These are phyloP conservation scores for Temnothorax ravouxi DNA, from an alignment of 2,888 invertebrate species.

Conservation along the genomic window DNA sequence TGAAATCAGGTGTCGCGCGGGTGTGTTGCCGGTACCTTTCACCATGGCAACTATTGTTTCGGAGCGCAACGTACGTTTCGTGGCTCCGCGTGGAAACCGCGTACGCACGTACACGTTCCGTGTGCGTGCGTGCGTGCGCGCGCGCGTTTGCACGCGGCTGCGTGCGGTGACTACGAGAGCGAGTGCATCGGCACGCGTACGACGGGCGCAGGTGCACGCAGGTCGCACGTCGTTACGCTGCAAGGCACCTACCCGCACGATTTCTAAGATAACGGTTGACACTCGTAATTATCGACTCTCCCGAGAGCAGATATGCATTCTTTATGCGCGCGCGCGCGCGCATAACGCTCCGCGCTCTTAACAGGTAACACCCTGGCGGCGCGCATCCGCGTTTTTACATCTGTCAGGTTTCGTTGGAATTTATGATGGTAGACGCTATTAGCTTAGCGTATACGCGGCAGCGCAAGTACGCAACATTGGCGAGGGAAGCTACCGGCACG, in stretches of 20 bases:
- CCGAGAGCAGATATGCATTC: constrained; percentile 69
- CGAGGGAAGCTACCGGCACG: constrained; percentile 45
- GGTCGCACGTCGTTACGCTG: constrained; percentile 70
- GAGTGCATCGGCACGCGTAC: constrained; percentile 83
- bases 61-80: constrained; percentile 56
- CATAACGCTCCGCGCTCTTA: not conserved
- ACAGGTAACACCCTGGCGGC: constrained; percentile 21
- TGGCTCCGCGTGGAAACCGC: constrained; percentile 38
- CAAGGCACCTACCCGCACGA: constrained; percentile 84
- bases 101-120: constrained; percentile 8
- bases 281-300: constrained; percentile 72
- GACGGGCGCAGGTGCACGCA: constrained; percentile 79
- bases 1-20: constrained; percentile 68
- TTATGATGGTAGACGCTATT: constrained; percentile 18
- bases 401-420: constrained; percentile 52
- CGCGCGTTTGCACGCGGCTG: constrained; percentile 35
- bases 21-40: constrained; percentile 54
- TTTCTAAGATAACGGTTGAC: constrained; percentile 83
- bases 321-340: constrained; percentile 63
- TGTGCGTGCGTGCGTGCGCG: not conserved
- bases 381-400: constrained; percentile 42
- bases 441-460: not conserved
- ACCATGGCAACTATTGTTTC: constrained; percentile 76
- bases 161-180: constrained; percentile 67
- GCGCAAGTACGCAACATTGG: not conserved